Base-by-base conservation (phyloP, 2,113 vertebrate species). In the Actenoides hombroni region DNA sequence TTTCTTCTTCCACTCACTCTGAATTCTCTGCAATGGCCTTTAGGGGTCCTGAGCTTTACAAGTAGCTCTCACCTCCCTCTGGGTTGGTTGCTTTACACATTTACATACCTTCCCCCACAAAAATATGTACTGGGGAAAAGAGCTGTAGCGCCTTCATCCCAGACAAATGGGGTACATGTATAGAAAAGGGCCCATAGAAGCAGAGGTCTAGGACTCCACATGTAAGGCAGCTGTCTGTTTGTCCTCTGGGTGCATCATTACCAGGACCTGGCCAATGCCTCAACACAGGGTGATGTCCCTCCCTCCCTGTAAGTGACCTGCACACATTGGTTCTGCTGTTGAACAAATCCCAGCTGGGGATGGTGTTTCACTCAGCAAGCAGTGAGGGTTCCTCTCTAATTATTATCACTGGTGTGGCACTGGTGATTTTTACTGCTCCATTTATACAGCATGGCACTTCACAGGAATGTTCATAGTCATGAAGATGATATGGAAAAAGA, bases 61-160 rank as follows among this genome's bases (percentile, higher is more conserved):
- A 0, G 0, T 33, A 68, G 16, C 29, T 94, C 0, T 0, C 37
- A 51, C 15, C 11, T 73, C 33, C 59, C 23, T 73, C 64, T 44
- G 9, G 5, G 10, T 25, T 26, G 4, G 25, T 64, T 35, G 28
- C 14, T 83, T 12, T 83, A 2, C 3, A 0, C 12, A 12, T 44
- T 82, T 31, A 63, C 40, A 13, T 17, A 40, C 23, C 26, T 4
- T 88, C 16, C 26, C 29, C 2, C 25, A 15, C 10, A 26, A 6
- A 67, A 57, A 48, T 49, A 54, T 11, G 16, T 17, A 9, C 65
- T 31, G 33, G 25, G 16, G 3, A 8, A 71, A 88, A 65, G 68
- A 91, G 13, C 48, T 37, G 16, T 16, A 73, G 31, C 0, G 0
- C 24, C 48, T 71, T 86, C 21, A 46, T 82, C 42, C 67, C 13